Percentiles rank a stretch among this genome's conserved stretches.
Conservation (phyloP, 2,797 vertebrate species). For the Peromyscus nudipes region DNA sequence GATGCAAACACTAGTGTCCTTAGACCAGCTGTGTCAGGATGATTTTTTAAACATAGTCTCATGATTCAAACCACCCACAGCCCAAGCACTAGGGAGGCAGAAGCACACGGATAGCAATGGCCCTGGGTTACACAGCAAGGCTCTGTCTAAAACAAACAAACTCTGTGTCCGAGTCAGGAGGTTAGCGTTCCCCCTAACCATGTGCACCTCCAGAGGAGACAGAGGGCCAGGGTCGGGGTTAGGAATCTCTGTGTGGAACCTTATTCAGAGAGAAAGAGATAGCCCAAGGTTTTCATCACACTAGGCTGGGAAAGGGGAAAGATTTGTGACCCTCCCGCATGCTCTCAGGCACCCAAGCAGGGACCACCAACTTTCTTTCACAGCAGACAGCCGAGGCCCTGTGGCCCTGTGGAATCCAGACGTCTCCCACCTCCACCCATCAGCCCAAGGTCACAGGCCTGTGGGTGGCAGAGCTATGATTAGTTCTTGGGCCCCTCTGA, state of each 20-base stretch:
- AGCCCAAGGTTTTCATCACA: background rate
- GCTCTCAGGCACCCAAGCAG: background rate
- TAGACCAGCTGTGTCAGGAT: background rate
- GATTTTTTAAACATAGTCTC: slow-evolving; percentile 29
- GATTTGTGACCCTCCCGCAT: slow-evolving; percentile 45
- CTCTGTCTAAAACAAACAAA: background rate
- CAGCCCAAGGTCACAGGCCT: slow-evolving; percentile 20
- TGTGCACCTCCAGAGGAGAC: background rate
- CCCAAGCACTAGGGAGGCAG: background rate
- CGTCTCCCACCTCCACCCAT: background rate
- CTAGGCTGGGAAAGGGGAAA: background rate
- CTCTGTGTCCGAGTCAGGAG: background rate
- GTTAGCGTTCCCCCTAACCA: background rate
- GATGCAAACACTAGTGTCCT: background rate
- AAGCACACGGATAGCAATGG: background rate
- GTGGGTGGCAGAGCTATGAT: background rate
- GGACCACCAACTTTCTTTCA: slow-evolving; percentile 36
- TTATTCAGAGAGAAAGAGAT: background rate
- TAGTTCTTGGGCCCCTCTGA: slow-evolving; percentile 56
- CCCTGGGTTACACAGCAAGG: background rate
- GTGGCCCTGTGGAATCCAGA: background rate
- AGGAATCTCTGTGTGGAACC: slow-evolving; percentile 6
- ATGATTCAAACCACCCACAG: slow-evolving; percentile 33
- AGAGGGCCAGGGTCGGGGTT: background rate
- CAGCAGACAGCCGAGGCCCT: slow-evolving; percentile 19